Evolutionary conservation across 2,888 invertebrate genomes (phyloP), one percentile per base, ranked within the genome.

Genomic region (Nemurella pictetii): DNA sequence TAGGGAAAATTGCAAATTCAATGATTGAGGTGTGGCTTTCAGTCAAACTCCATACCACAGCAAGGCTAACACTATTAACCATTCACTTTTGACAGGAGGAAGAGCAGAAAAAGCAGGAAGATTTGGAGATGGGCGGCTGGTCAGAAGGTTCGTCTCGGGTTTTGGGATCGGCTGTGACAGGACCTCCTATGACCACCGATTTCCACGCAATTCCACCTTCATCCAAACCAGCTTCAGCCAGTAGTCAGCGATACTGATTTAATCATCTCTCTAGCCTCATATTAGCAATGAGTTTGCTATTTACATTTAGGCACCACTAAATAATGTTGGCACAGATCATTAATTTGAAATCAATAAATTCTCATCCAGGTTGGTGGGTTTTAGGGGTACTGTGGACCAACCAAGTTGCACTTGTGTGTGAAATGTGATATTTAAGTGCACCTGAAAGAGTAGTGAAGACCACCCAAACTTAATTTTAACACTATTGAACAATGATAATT

Each of bases 111-210:
- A 87, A 87, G 84, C 85, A 88, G 84, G 84, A 87, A 84, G 88
- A 88, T 81, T 83, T 88, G 77, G 88, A 88, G 83, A 87, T 88
- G 86, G 88, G 88, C 26, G 88, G 88, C 25, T 88, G 88, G 88
- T 83, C 82, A 2, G 85, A 85, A 35, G 82, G 55, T 55, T 35
- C 55, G 36, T 55, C 32, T 55, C 84, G 20, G 55, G 80, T 26
- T 3, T 12, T 26, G 12, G 25, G 72, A 1, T 32, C 25, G n/a
- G 26, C 9, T 5, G 9, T 75, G 20, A 72, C 73, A 5, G 26
- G 20, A 0, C 73, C 83, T 15, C 27, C 83, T 15, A 73, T 74
- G 30, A 73, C 73, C 26, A 30, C 73, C n/a, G 72, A 83, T 29
- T 84, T 84, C 35, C 32, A 25, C 5, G 30, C 28, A 30, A 78